phyloP scores from a whole-genome alignment of 2,888 invertebrate species.

The Epiperipatus broadwayi region DNA sequence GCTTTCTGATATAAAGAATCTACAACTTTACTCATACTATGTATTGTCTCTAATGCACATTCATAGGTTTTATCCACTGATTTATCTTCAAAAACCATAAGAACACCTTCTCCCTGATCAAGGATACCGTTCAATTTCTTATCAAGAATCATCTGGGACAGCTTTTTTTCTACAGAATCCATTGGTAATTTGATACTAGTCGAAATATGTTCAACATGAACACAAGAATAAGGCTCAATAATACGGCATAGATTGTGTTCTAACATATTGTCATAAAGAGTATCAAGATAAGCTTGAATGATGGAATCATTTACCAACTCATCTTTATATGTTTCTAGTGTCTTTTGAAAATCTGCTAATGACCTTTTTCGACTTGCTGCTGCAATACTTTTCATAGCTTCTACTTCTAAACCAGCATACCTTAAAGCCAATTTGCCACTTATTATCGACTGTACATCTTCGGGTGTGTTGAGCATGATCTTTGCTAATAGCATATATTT shows the following conservation, averaged over 20 bases:
- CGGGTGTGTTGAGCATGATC: constrained; percentile 31
- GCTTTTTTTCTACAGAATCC: constrained; percentile 32
- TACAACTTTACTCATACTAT: constrained; percentile 98
- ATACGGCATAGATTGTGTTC: constrained; percentile 35
- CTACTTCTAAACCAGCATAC: constrained; percentile 31
- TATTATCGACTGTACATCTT: constrained; percentile 30
- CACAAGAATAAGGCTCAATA: constrained; percentile 35
- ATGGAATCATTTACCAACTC: constrained; percentile 32
- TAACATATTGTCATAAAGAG: constrained; percentile 33
- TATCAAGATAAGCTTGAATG: constrained; percentile 33
- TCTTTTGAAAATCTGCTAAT: constrained; percentile 34
- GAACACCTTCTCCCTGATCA: constrained; percentile 34
- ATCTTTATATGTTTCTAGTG: constrained; percentile 26
- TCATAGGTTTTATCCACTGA: constrained; percentile 91
- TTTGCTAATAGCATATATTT: constrained; percentile 37
- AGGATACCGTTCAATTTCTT: constrained; percentile 30
- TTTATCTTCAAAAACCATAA: constrained; percentile 38
- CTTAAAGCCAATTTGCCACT: constrained; percentile 34
- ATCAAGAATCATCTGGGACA: constrained; percentile 37
- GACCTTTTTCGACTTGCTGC: constrained; percentile 34
- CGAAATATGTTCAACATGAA: constrained; percentile 29
- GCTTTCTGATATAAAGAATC: constrained; percentile 98
- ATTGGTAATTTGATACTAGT: constrained; percentile 21
- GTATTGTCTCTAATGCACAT: constrained; percentile 87
- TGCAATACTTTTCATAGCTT: constrained; percentile 35